These are phyloP conservation scores for Coenonympha glycerion DNA, from an alignment of 2,888 invertebrate species.

Conservation along the genomic window DNA sequence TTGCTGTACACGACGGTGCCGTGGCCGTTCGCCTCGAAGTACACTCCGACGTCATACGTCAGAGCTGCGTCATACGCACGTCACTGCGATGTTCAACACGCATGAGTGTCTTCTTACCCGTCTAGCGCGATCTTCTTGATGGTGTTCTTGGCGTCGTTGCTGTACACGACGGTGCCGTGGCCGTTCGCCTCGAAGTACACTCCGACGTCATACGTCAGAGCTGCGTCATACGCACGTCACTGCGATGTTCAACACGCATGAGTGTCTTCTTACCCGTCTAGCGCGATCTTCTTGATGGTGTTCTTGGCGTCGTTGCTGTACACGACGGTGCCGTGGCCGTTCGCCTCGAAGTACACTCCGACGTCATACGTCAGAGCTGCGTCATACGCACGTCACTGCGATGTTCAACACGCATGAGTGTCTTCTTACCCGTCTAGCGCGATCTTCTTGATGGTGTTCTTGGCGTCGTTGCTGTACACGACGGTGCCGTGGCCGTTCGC, in stretches of 20 bases:
- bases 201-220: constrained; percentile 93
- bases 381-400: constrained; percentile 91
- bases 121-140: constrained; percentile 71
- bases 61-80: constrained; percentile 92
- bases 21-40: constrained; percentile 99
- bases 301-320: constrained; percentile 83
- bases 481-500: constrained; percentile 99
- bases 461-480: constrained; percentile 84
- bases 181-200: constrained; percentile 99
- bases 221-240: constrained; percentile 93
- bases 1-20: constrained; percentile 93
- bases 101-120: no score
- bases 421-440: constrained; percentile 62
- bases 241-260: constrained; percentile 93
- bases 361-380: constrained; percentile 93
- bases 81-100: constrained; percentile 93
- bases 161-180: constrained; percentile 96
- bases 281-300: constrained; percentile 67
- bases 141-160: constrained; percentile 78
- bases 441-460: constrained; percentile 72
- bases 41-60: constrained; percentile 95
- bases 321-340: constrained; percentile 97
- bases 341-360: constrained; percentile 99
- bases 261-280: constrained; percentile 64
- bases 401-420: no score